Conservation (phyloP, 2,888 invertebrate genomes). For the Seladonia tumulorum region DNA sequence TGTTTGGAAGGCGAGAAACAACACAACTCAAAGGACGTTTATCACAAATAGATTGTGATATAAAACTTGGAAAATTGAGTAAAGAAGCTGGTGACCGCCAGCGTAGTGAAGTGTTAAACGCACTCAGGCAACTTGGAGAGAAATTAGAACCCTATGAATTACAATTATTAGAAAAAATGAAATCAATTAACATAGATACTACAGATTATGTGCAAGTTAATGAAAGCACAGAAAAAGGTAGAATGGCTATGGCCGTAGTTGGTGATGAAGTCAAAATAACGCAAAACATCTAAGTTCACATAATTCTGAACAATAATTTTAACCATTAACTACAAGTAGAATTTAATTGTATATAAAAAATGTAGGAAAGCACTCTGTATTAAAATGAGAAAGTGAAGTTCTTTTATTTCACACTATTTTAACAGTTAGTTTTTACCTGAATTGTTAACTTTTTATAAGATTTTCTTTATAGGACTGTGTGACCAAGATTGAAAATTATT, state of each 20-base stretch:
- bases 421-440: constrained; percentile 1
- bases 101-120: constrained; percentile 85
- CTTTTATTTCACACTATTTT: neutral
- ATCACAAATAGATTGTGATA: constrained; percentile 86
- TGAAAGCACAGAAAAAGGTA: constrained; percentile 78
- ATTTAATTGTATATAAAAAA: constrained; percentile 1
- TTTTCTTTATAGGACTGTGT: neutral
- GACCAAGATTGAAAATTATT: constrained; percentile 22
- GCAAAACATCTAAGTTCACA: constrained; percentile 60
- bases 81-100: constrained; percentile 85
- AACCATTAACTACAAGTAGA: neutral
- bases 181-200: constrained; percentile 81
- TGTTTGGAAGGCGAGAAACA: constrained; percentile 90
- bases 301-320: constrained; percentile 19
- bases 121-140: constrained; percentile 85
- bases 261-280: constrained; percentile 76
- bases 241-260: constrained; percentile 76
- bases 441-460: neutral
- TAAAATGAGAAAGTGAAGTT: neutral
- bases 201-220: constrained; percentile 84
- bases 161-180: constrained; percentile 85
- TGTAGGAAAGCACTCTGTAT: neutral
- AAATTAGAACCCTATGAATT: constrained; percentile 84
- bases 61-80: constrained; percentile 87
- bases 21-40: constrained; percentile 87